Conservation (phyloP, 2,888 invertebrate genomes). For the Agonum fuliginosum region DNA sequence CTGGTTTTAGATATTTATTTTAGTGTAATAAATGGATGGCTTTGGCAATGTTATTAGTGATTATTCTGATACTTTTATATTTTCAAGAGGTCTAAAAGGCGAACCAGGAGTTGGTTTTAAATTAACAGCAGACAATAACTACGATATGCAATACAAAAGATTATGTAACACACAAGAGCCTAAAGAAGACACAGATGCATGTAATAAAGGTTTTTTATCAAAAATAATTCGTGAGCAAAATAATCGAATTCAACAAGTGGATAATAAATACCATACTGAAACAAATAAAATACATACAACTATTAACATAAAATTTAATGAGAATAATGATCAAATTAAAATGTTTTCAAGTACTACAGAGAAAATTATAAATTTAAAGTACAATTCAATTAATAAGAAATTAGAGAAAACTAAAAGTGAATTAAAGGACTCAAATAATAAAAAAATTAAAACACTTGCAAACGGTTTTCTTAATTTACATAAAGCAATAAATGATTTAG, state of each 20-base stretch:
- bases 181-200: background rate
- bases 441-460: background rate
- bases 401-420: background rate
- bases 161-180: background rate
- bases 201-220: background rate
- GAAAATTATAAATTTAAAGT: background rate
- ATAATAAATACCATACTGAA: conserved; percentile 1
- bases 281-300: background rate
- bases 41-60: background rate
- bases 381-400: background rate
- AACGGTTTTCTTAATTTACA: background rate
- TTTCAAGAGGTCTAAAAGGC: background rate
- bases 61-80: background rate
- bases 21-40: conserved; percentile 8
- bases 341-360: background rate
- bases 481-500: background rate
- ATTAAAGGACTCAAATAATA: background rate
- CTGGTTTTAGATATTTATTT: no score
- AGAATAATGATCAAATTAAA: background rate
- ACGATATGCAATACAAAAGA: conserved; percentile 14
- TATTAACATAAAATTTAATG: background rate
- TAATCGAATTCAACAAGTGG: background rate
- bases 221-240: background rate
- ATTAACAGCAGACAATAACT: background rate
- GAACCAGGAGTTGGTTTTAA: conserved; percentile 19